These are phyloP conservation scores for Petaurus breviceps DNA, from an alignment of 2,113 vertebrate genomes.

Conservation along the genomic window DNA sequence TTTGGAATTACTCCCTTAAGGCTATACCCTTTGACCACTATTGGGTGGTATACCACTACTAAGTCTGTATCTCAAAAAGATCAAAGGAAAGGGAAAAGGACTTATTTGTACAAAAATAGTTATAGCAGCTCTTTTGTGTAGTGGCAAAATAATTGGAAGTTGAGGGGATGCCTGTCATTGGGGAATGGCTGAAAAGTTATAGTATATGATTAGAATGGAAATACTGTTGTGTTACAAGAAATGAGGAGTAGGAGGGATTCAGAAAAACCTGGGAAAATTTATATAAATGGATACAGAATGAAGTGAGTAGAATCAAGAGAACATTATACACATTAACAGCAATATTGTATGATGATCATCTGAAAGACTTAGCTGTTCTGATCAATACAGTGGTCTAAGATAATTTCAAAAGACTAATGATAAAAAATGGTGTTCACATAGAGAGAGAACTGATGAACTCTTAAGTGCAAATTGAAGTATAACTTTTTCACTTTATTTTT, in stretches of 20 bases:
- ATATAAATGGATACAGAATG: background rate
- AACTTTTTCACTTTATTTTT: background rate
- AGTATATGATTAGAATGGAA: background rate
- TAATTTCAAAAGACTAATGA: background rate
- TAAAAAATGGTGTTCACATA: background rate
- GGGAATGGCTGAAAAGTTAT: background rate
- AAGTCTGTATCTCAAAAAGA: background rate
- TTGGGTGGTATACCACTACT: background rate
- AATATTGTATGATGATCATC: background rate
- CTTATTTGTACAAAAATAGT: background rate
- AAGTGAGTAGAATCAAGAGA: background rate
- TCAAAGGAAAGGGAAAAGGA: background rate
- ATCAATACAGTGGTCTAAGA: background rate
- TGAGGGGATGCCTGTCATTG: background rate
- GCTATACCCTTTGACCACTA: background rate
- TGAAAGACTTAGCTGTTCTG: background rate
- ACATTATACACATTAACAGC: background rate
- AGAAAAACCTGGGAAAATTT: background rate
- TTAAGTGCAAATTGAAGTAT: background rate
- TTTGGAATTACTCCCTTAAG: background rate
- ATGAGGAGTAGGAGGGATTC: background rate
- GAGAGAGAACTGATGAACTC: background rate
- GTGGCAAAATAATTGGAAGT: background rate
- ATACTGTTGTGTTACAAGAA: background rate
- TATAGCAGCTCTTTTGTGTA: background rate